Evolutionary conservation across 1,140 invertebrate species (phyloP).

Genomic region (Drosophila mojavensis): DNA sequence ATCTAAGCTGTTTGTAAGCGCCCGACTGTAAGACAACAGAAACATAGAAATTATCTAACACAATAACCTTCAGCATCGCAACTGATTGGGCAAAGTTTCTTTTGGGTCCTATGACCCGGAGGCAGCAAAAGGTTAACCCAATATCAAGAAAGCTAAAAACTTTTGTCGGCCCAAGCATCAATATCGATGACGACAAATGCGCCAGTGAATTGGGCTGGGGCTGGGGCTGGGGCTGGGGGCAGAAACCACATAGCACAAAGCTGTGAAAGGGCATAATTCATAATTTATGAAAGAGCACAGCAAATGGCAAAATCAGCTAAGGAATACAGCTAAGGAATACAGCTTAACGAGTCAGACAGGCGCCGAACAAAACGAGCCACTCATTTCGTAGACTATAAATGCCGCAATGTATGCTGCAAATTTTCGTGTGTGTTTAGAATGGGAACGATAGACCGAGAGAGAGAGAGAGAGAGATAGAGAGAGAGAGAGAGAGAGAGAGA

Average conservation of each 20-base stretch:
- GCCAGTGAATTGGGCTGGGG: not conserved
- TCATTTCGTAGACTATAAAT: constrained; percentile 45
- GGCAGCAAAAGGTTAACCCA: constrained; percentile 42
- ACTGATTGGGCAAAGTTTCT: constrained; percentile 40
- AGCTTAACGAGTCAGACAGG: constrained; percentile 50
- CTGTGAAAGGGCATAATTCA: constrained; percentile 56
- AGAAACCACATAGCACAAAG: constrained; percentile 29
- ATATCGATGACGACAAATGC: constrained; percentile 53
- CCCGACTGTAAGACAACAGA: constrained; percentile 16
- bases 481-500: not conserved
- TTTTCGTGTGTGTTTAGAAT: constrained; percentile 27
- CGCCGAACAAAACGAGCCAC: constrained; percentile 33
- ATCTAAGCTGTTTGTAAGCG: constrained; percentile 49
- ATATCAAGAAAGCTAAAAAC: constrained; percentile 41
- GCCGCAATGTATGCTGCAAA: constrained; percentile 54
- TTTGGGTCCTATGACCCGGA: constrained; percentile 32
- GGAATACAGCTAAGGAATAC: constrained; percentile 6
- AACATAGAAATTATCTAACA: constrained; percentile 50
- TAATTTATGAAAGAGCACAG: constrained; percentile 48
- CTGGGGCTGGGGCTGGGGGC: not conserved
- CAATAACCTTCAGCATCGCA: constrained; percentile 53
- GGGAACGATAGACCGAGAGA: no score
- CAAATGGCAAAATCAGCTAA: constrained; percentile 7
- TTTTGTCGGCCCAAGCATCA: constrained; percentile 34
- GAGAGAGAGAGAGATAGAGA: not conserved